phyloP scores from a whole-genome alignment of 2,113 vertebrate species.

The Vidua macroura region DNA sequence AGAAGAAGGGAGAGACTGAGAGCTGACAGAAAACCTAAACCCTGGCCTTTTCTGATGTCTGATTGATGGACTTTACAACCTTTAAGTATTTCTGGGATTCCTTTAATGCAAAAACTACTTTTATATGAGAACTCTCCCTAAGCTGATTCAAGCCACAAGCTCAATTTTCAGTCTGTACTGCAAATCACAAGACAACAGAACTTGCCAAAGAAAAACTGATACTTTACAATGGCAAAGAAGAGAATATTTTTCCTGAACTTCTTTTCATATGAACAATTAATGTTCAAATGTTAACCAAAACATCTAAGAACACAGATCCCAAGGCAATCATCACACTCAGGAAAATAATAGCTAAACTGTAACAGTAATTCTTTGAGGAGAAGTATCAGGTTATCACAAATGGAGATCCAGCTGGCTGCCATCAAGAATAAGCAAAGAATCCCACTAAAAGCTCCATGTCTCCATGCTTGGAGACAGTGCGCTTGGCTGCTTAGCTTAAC shows the following conservation, averaged over 20 bases:
- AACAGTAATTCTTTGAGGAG: background rate
- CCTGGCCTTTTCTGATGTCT: background rate
- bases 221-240: background rate
- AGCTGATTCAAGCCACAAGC: background rate
- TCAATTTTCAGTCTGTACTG: background rate
- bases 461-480: background rate
- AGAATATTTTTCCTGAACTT: background rate
- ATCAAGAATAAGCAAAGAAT: background rate
- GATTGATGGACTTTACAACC: background rate
- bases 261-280: background rate
- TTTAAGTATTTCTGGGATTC: background rate
- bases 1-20: background rate
- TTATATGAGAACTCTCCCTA: background rate
- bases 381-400: background rate
- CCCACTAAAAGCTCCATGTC: background rate
- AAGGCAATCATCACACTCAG: background rate
- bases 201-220: background rate
- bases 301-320: background rate
- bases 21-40: background rate
- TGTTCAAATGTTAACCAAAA: fast-evolving
- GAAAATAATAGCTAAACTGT: background rate
- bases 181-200: background rate
- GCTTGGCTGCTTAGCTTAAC: background rate
- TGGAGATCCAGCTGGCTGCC: background rate
- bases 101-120: background rate